Evolutionary conservation across 1,140 invertebrate species (phyloP), one percentile per base, ranked within the genome.

Genomic region (Agrilus planipennis): DNA sequence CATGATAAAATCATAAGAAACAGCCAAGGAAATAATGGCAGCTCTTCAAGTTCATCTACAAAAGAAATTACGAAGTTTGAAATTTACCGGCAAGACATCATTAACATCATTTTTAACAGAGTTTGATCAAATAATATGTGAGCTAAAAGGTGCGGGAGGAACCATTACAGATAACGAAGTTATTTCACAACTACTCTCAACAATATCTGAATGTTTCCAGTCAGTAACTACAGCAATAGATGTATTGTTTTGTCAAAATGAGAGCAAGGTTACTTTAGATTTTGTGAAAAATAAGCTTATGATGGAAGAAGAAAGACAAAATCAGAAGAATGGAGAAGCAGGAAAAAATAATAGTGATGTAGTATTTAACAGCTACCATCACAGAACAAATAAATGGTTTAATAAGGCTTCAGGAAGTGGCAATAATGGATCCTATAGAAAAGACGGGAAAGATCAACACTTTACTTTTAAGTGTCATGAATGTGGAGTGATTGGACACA

Each of bases 71-170:
- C 25, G 41, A 16, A 39, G 19, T 15, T 12, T 42, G 25, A 14
- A 29, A 18, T 42, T 21, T 42, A 14, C 20, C 14, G 34, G 34
- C 20, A 25, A 38, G 27, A 17, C 12, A 16, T 11, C 41, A 20
- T 22, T 39, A 23, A 32, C 11, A 16, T 20, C 29, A 31, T 39
- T 44, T 31, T 39, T 44, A 7, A 20, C 15, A 9, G 42, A 44
- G 31, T 44, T 39, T 39, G 36, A 44, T 10, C 19, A 39, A 31
- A 44, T 36, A n/a, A 21, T 39, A 14, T 25, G 29, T 16, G 29
- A 30, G 20, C 17, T 40, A 22, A 44, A 40, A 40, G 21, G 16
- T 25, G 29, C 27, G 17, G 37, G 37, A 22, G 29, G 42, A 10
- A 29, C 19, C 12, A 32, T 40, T 23, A 21, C 39, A 18, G 28